Percentiles rank a stretch among this genome's conserved stretches.
Conservation (phyloP, 2,888 invertebrate species). For the Frankliniella intonsa region DNA sequence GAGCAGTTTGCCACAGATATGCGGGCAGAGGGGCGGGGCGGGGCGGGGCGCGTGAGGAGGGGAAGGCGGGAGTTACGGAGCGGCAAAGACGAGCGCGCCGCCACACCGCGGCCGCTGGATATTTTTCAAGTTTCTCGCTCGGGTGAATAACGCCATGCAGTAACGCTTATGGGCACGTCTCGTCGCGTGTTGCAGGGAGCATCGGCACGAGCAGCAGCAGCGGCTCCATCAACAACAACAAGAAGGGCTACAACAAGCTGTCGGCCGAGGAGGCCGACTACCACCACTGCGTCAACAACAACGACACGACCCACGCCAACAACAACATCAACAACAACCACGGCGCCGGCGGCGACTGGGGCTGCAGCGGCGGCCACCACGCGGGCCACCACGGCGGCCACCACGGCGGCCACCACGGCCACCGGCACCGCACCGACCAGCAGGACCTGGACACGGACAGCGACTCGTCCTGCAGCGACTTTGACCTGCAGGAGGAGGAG, state of each 20-base stretch:
- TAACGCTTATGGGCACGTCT: too few relatives aligned
- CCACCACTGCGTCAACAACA: constrained; percentile 19
- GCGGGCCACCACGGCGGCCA: neutral
- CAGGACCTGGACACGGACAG: neutral
- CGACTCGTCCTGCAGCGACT: constrained; percentile 14
- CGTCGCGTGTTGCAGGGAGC: constrained; percentile 27
- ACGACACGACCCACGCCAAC: constrained; percentile 3
- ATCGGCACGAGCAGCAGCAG: constrained; percentile 20
- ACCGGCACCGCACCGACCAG: neutral
- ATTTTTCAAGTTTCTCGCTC: too few relatives aligned
- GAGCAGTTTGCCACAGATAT: neutral
- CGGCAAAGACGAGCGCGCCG: neutral
- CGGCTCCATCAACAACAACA: constrained; percentile 20
- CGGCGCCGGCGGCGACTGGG: neutral
- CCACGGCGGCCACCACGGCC: neutral
- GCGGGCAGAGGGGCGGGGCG: neutral
- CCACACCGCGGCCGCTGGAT: neutral
- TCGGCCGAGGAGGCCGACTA: constrained; percentile 7
- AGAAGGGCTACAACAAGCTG: constrained; percentile 20
- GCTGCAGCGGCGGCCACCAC: neutral
- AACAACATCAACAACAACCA: constrained; percentile 5
- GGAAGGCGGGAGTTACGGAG: neutral
- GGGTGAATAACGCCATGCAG: too few relatives aligned
- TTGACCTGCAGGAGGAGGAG: constrained; percentile 13
- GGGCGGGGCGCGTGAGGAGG: neutral